Percentiles rank a stretch among this genome's conserved stretches.
phyloP scores from a whole-genome alignment of 1,140 invertebrate genomes.

The Formica exsecta region DNA sequence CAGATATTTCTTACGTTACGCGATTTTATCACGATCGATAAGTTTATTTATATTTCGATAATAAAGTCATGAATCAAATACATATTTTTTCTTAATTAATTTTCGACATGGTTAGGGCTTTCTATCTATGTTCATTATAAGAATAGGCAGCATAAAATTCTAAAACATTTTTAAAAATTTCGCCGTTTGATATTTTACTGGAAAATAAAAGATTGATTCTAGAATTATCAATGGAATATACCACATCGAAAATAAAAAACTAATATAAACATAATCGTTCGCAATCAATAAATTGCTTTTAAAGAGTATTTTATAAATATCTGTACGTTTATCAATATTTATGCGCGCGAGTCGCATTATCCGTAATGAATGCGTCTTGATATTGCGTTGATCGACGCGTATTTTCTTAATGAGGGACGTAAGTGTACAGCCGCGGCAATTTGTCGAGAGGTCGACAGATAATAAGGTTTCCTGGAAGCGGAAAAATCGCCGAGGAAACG shows the following conservation, averaged over 20 bases:
- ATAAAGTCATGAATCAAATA: background rate
- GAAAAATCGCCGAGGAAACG: slow-evolving; percentile 19
- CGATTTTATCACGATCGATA: background rate
- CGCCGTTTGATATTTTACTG: too few relatives aligned
- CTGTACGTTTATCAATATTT: background rate
- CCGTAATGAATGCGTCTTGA: slow-evolving; percentile 5
- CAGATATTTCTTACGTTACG: background rate
- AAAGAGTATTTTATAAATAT: background rate
- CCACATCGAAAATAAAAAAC: too few relatives aligned
- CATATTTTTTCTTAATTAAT: background rate
- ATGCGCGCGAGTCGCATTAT: background rate
- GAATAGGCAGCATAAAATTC: background rate
- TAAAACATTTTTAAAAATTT: too few relatives aligned
- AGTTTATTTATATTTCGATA: background rate
- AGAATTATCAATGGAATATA: too few relatives aligned
- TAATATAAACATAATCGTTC: background rate
- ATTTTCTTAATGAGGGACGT: slow-evolving; percentile 37
- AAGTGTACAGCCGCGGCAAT: slow-evolving; percentile 14
- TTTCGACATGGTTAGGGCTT: background rate
- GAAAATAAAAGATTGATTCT: too few relatives aligned
- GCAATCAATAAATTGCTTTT: background rate
- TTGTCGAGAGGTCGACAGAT: slow-evolving; percentile 7
- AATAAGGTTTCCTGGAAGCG: slow-evolving; percentile 13
- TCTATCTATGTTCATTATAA: background rate
- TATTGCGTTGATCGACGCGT: slow-evolving; percentile 26